These are phyloP conservation scores for Cremastinae sp. DNA, from an alignment of 2,888 invertebrate species.

Conservation along the genomic window DNA sequence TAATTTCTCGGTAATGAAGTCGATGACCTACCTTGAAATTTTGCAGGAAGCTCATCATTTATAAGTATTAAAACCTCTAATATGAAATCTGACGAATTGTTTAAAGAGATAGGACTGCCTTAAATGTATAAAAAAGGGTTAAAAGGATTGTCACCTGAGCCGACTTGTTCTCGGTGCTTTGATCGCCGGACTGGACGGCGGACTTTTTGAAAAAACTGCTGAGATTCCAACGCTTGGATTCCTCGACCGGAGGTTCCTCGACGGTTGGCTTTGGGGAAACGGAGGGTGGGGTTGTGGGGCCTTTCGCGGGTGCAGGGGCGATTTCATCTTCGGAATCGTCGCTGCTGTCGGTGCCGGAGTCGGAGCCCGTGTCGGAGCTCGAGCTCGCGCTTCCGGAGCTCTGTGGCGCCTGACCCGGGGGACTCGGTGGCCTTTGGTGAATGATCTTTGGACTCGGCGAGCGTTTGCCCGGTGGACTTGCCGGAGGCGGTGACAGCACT, in stretches of 20 bases:
- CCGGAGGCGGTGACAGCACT: slow-evolving; percentile 65
- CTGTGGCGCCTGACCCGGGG: slow-evolving; percentile 81
- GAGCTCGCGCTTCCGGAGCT: slow-evolving; percentile 83
- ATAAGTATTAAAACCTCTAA: too few species aligned
- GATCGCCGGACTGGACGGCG: slow-evolving; percentile 71
- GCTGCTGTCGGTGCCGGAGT: slow-evolving; percentile 84
- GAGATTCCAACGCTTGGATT: slow-evolving; percentile 80
- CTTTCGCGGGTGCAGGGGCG: slow-evolving; percentile 72
- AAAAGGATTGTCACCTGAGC: slow-evolving; percentile 63
- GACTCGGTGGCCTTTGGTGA: slow-evolving; percentile 76
- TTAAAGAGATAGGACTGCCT: too few species aligned
- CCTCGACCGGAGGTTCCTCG: slow-evolving; percentile 79
- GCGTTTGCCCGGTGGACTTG: slow-evolving; percentile 61
- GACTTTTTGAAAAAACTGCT: slow-evolving; percentile 77
- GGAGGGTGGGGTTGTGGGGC: slow-evolving; percentile 77
- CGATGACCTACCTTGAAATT: too few species aligned
- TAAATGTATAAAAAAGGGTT: too few species aligned
- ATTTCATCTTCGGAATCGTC: slow-evolving; percentile 82
- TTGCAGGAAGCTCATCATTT: too few species aligned
- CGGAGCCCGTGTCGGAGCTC: slow-evolving; percentile 85
- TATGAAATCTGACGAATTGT: too few species aligned
- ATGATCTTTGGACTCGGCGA: slow-evolving; percentile 62
- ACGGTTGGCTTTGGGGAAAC: slow-evolving; percentile 71
- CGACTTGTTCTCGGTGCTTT: slow-evolving; percentile 70
- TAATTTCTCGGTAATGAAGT: too few species aligned